phyloP scores from a whole-genome alignment of 2,888 invertebrate species.

The Macrophya alboannulata region DNA sequence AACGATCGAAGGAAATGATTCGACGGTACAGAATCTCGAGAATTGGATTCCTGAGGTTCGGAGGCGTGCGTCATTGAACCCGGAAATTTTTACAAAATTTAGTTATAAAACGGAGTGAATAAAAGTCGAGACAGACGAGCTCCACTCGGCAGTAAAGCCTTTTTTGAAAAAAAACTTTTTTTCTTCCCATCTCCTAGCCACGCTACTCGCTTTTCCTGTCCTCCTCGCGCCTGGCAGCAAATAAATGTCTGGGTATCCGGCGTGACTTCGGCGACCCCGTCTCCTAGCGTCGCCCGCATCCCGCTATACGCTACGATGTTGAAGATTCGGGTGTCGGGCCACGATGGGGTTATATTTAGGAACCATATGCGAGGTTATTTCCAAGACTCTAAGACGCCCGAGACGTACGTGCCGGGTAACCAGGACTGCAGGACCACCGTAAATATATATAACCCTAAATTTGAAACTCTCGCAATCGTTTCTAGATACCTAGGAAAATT shows the following conservation, averaged over 20 bases:
- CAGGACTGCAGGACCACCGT: conserved; percentile 49
- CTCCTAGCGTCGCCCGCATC: conserved; percentile 46
- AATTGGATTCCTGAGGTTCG: not conserved
- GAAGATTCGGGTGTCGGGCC: conserved; percentile 55
- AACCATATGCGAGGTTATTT: conserved; percentile 79
- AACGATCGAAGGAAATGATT: not conserved
- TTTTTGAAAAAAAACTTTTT: not conserved
- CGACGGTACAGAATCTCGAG: not conserved
- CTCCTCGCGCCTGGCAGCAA: conserved; percentile 64
- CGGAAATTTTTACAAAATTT: not conserved
- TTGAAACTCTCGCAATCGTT: conserved; percentile 27
- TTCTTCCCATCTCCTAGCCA: not conserved
- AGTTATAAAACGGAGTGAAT: not conserved
- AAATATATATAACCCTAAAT: conserved; percentile 26
- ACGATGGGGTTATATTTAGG: conserved; percentile 77
- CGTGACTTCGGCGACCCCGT: conserved; percentile 47
- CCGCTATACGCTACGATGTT: conserved; percentile 25
- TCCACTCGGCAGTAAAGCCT: not conserved
- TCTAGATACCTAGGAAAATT: conserved; percentile 14
- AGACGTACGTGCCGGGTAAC: conserved; percentile 13
- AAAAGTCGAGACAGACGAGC: not conserved
- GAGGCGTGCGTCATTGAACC: not conserved
- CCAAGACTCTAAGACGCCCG: conserved; percentile 63
- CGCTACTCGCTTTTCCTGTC: conserved; percentile 42
- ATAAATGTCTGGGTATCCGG: conserved; percentile 76